phyloP scores from a whole-genome alignment of 2,888 invertebrate genomes.

The Pollenia amentaria region DNA sequence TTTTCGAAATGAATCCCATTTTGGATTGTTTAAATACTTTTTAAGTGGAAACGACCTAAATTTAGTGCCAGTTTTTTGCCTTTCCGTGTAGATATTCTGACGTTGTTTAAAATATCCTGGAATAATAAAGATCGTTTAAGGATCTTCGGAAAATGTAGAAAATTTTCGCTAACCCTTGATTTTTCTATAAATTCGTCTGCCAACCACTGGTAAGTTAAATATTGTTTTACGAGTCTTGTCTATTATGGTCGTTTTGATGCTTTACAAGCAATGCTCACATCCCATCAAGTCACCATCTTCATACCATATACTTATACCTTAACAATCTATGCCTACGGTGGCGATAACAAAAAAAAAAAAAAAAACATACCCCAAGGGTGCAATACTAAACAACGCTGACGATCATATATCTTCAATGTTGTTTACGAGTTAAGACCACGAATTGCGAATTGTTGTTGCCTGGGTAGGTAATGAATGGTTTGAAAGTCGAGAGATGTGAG shows the following conservation, averaged over 20 bases:
- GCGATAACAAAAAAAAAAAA: not conserved
- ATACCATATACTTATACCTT: slow-evolving; percentile 19
- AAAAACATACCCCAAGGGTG: slow-evolving; percentile 61
- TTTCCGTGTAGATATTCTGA: too few species aligned
- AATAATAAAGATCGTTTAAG: too few species aligned
- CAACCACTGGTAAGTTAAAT: slow-evolving; percentile 40
- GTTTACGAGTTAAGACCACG: slow-evolving; percentile 63
- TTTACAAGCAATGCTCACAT: slow-evolving; percentile 56
- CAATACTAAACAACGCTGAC: slow-evolving; percentile 64
- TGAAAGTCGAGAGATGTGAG: not conserved
- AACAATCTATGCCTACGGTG: slow-evolving; percentile 61
- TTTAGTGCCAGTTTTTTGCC: too few species aligned
- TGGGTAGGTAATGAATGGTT: not conserved
- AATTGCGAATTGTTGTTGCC: slow-evolving; percentile 18
- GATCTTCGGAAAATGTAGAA: too few species aligned
- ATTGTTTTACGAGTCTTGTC: slow-evolving; percentile 66
- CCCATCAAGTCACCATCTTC: slow-evolving; percentile 18
- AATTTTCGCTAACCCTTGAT: slow-evolving; percentile 13
- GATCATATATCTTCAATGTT: slow-evolving; percentile 68
- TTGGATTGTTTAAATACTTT: too few species aligned
- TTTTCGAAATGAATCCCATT: too few species aligned
- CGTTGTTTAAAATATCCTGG: too few species aligned
- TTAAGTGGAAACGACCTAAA: too few species aligned
- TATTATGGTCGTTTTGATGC: slow-evolving; percentile 67
- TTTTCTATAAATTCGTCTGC: not conserved